Evolutionary conservation across 2,888 invertebrate species (phyloP).

Genomic region (Hetaerina titia): DNA sequence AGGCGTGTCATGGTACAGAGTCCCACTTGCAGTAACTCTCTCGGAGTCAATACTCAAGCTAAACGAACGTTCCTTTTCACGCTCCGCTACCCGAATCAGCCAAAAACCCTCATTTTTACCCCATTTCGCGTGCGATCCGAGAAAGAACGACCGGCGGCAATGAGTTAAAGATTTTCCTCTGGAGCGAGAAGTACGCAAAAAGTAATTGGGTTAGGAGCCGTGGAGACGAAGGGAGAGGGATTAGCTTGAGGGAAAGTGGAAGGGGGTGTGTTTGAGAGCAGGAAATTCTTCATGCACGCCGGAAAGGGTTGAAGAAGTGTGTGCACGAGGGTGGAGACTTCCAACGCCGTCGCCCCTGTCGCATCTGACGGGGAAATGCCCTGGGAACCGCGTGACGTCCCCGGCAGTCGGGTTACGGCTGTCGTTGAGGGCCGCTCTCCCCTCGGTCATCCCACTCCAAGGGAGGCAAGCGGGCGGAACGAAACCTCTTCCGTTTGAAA

Average conservation of each 20-base stretch:
- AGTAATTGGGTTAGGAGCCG: neutral
- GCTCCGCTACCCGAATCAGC: slow-evolving; percentile 11
- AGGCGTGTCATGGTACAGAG: slow-evolving; percentile 49
- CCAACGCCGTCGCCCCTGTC: too few relatives aligned
- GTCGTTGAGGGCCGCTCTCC: neutral
- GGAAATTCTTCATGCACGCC: neutral
- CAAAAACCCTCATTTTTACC: neutral
- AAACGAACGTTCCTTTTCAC: slow-evolving; percentile 29
- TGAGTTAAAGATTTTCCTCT: neutral
- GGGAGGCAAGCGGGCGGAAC: neutral
- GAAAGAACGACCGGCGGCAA: neutral
- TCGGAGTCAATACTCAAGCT: neutral
- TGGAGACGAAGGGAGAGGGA: neutral
- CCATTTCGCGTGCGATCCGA: neutral
- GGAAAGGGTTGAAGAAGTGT: neutral
- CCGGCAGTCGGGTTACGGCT: neutral
- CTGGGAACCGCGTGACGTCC: neutral
- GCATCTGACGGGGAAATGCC: too few relatives aligned
- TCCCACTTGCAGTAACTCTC: slow-evolving; percentile 58
- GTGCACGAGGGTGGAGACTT: too few relatives aligned
- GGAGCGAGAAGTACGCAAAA: slow-evolving; percentile 12
- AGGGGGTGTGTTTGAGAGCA: neutral
- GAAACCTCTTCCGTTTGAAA: neutral
- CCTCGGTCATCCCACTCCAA: neutral
- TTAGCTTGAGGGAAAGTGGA: neutral